Evolutionary conservation across 2,113 vertebrate genomes (phyloP).

Genomic region (Clarias macrocephalus): DNA sequence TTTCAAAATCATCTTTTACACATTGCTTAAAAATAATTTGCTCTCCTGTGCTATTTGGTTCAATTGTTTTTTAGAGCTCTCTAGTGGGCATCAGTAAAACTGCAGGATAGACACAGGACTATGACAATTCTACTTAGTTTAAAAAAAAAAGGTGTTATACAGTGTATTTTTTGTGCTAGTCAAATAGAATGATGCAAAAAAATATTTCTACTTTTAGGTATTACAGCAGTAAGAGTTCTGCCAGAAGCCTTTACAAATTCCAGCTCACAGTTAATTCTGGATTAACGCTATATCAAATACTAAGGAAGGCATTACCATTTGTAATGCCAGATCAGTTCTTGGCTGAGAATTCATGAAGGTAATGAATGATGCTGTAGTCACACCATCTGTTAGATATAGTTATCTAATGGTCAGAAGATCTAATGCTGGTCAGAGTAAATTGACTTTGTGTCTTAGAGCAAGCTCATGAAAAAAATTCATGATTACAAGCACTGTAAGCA

Average conservation of each 20-base stretch:
- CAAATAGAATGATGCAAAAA: background rate
- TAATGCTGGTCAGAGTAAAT: conserved; percentile 38
- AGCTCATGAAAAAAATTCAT: conserved; percentile 43
- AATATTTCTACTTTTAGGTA: background rate
- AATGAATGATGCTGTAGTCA: conserved; percentile 36
- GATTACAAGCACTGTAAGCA: conserved; percentile 39
- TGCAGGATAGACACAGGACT: conserved; percentile 57
- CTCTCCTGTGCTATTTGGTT: background rate
- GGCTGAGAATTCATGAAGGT: conserved; percentile 20
- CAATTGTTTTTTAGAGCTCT: conserved; percentile 76
- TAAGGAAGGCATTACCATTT: conserved; percentile 16
- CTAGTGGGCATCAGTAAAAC: conserved; percentile 76
- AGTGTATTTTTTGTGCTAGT: background rate
- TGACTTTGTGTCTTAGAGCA: conserved; percentile 49
- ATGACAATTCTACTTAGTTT: background rate
- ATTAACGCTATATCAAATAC: conserved; percentile 29
- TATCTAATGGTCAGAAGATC: conserved; percentile 38
- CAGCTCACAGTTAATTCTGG: background rate
- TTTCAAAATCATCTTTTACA: conserved; percentile 1
- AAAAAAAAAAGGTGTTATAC: background rate
- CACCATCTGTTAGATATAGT: conserved; percentile 37
- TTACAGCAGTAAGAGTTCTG: background rate
- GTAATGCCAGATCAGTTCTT: conserved; percentile 4
- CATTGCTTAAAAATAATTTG: conserved; percentile 9
- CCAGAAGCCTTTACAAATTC: background rate